Conservation (phyloP, 2,888 invertebrate genomes). For the Gibbula magus region DNA sequence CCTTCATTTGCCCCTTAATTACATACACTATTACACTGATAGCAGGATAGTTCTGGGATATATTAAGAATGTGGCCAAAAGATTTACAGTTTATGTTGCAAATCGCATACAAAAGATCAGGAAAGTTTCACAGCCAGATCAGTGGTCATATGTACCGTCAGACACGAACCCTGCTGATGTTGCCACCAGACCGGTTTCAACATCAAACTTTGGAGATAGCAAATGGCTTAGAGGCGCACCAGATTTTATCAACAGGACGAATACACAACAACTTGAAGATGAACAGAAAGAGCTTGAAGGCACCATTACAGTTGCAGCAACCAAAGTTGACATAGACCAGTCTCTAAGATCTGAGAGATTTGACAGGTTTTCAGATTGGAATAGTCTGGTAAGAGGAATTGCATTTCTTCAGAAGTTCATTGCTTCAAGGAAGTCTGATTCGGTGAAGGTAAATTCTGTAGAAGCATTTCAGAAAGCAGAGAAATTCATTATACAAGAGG, state of each 20-base stretch:
- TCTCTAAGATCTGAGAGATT: not conserved
- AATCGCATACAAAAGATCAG: slow-evolving; percentile 32
- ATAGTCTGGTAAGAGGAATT: slow-evolving; percentile 17
- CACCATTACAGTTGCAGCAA: not conserved
- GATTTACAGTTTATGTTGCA: slow-evolving; percentile 35
- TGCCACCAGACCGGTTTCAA: not conserved
- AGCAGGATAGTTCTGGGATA: slow-evolving; percentile 39
- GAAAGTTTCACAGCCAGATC: not conserved
- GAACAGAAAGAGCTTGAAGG: not conserved
- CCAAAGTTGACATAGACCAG: not conserved
- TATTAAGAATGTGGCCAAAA: slow-evolving; percentile 27
- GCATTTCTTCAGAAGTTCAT: slow-evolving; percentile 23
- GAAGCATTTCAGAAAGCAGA: slow-evolving; percentile 6
- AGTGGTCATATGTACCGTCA: slow-evolving; percentile 27
- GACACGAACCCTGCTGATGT: not conserved
- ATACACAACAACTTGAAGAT: not conserved
- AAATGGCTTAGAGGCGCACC: not conserved
- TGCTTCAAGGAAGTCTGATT: not conserved
- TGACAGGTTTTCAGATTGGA: slow-evolving; percentile 31
- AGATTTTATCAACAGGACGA: not conserved
- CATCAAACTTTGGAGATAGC: not conserved
- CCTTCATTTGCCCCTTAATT: not conserved
- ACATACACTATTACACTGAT: slow-evolving; percentile 33
- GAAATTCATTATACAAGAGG: slow-evolving; percentile 29
- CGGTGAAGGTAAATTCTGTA: not conserved